Evolutionary conservation across 2,797 vertebrate species (phyloP), one percentile per base, ranked within the genome.

Genomic region (Hippocampus kuda): DNA sequence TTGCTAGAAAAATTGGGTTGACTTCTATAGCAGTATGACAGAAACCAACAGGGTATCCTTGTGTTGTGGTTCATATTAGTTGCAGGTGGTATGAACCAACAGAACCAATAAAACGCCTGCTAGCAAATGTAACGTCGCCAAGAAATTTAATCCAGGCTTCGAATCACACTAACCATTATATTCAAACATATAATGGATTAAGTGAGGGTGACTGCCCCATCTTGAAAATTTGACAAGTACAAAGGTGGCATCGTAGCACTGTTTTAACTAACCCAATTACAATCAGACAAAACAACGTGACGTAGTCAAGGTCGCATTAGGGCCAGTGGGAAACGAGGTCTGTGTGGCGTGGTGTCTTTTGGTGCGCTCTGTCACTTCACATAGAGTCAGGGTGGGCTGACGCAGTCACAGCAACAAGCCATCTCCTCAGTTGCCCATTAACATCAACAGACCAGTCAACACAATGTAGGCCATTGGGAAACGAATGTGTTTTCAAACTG

Each of bases 361-460:
- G 82, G 84, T 86, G 70, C 82, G 86, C 30, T 86, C 81, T 86
- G 87, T 88, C 84, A 87, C 79, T 78, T 83, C 81, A 69, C 65
- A 78, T 86, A 38, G 70, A 79, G 75, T 67, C 75, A 67, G 61
- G 41, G 65, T 1, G 70, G 63, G n/a, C 18, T 81, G 81, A 87
- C 74, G 68, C 72, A 82, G 84, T 77, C 75, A 66, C 72, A 75
- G 77, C 70, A 81, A 75, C 81, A 70, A 74, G 69, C 76, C 71
- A 63, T 69, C 71, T 77, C 78, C 68, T 82, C 75, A 70, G 72
- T 61, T 15, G 24, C 72, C 68, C 72, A 62, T 78, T 79, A 76
- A 77, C 70, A 77, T 80, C 71, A 73, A 68, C 75, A 63, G 68
- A 80, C 67, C 75, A 79, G 77, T 78, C 74, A 76, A 49, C 69